A percentile compares a stretch with the other conserved stretches of the same genome.
Conservation (phyloP, 1,140 invertebrate species). For the Lysiphlebus fabarum region DNA sequence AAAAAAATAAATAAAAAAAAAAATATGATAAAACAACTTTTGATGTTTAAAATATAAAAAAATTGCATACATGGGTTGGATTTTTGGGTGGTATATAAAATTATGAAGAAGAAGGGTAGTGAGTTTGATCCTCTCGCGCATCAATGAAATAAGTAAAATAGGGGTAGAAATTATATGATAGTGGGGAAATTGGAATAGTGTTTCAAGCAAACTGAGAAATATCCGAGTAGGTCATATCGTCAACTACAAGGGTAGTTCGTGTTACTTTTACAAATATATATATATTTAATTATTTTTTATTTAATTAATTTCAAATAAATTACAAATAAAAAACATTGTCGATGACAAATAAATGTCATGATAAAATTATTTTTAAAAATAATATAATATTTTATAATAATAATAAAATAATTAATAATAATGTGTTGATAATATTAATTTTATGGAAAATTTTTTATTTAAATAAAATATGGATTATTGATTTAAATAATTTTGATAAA, state of each 20-base stretch:
- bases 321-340: conserved; percentile 24
- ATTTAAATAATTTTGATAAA: not conserved
- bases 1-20: too few relatives aligned
- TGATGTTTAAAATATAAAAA: too few relatives aligned
- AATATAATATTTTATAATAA: not conserved
- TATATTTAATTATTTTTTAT: too few relatives aligned
- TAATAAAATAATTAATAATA: too few relatives aligned
- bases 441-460: too few relatives aligned
- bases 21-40: too few relatives aligned
- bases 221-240: conserved; percentile 51
- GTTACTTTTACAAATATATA: conserved; percentile 23
- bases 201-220: conserved; percentile 51
- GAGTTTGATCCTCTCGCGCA: conserved; percentile 1
- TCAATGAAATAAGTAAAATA: conserved; percentile 11
- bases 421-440: too few relatives aligned
- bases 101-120: not conserved
- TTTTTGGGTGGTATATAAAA: not conserved
- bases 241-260: conserved; percentile 45
- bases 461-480: not conserved
- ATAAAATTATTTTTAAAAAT: conserved; percentile 2
- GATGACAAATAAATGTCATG: conserved; percentile 20
- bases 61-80: too few relatives aligned
- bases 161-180: conserved; percentile 19
- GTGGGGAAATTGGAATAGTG: conserved; percentile 18
- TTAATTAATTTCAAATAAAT: too few relatives aligned